Evolutionary conservation across 92 coral and sea anemone genomes (phyloP).

Genomic region (Epizoanthus stellaris): DNA sequence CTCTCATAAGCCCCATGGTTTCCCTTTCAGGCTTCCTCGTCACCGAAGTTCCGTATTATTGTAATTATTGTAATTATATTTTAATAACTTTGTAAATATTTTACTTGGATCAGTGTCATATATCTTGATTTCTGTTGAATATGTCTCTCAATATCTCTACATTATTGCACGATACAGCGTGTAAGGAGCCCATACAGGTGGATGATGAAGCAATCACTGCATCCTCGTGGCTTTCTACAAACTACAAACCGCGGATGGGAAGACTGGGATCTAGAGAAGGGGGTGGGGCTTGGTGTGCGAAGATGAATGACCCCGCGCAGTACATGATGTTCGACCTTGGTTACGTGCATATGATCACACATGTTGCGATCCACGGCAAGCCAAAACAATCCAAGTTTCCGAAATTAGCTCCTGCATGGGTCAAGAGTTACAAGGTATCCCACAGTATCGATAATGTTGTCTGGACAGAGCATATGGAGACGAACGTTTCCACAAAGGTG

Average conservation of each 20-base stretch:
- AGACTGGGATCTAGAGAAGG: slow-evolving; percentile 52
- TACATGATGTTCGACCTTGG: slow-evolving; percentile 76
- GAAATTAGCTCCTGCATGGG: slow-evolving; percentile 61
- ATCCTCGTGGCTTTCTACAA: slow-evolving; percentile 53
- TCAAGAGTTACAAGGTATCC: slow-evolving; percentile 43
- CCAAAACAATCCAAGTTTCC: slow-evolving; percentile 52
- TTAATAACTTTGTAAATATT: no score
- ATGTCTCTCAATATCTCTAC: not conserved
- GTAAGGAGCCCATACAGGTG: slow-evolving; percentile 52
- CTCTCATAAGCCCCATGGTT: no score
- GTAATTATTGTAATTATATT: no score
- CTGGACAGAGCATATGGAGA: slow-evolving; percentile 47
- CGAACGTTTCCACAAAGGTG: slow-evolving; percentile 48
- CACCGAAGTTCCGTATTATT: no score
- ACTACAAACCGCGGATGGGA: slow-evolving; percentile 73
- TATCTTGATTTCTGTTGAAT: no score
- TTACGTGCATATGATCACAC: slow-evolving; percentile 38
- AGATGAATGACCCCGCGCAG: slow-evolving; percentile 45
- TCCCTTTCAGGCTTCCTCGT: no score
- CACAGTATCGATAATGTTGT: slow-evolving; percentile 50
- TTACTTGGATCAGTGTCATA: no score
- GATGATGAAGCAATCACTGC: slow-evolving; percentile 60
- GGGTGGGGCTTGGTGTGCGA: slow-evolving; percentile 77
- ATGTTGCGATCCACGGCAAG: slow-evolving; percentile 69
- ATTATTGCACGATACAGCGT: slow-evolving; percentile 26